Evolutionary conservation across 2,797 vertebrate genomes (phyloP).

Genomic region (Yasuhikotakia modesta): DNA sequence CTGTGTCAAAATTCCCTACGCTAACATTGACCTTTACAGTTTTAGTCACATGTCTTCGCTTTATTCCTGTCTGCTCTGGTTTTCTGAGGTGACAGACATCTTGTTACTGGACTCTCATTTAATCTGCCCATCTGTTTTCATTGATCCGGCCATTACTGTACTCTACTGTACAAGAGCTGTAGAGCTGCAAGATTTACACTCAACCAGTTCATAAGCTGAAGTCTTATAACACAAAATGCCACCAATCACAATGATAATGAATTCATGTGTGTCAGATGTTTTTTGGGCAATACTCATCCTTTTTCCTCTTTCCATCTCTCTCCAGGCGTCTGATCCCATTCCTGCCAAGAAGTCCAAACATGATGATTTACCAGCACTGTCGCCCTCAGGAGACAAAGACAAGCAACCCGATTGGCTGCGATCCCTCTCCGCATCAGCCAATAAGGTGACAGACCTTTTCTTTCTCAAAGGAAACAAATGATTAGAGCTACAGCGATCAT

Average conservation of each 20-base stretch:
- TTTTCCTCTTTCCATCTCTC: slow-evolving; percentile 7
- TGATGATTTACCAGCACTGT: slow-evolving; percentile 82
- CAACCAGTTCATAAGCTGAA: not conserved
- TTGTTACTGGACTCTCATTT: slow-evolving; percentile 59
- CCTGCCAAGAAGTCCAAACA: slow-evolving; percentile 86
- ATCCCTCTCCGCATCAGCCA: slow-evolving; percentile 84
- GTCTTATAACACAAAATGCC: not conserved
- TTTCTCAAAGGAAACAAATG: slow-evolving; percentile 46
- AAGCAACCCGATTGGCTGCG: slow-evolving; percentile 92
- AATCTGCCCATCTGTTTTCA: slow-evolving; percentile 55
- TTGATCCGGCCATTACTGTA: slow-evolving; percentile 32
- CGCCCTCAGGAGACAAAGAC: slow-evolving; percentile 84
- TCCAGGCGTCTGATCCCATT: slow-evolving; percentile 84
- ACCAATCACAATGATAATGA: slow-evolving; percentile 2
- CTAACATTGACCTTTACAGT: slow-evolving; percentile 36
- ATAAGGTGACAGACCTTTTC: slow-evolving; percentile 78
- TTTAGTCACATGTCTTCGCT: slow-evolving; percentile 56
- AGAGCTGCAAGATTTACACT: not conserved
- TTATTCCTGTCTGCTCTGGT: slow-evolving; percentile 55
- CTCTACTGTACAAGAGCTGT: not conserved
- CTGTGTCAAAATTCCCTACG: slow-evolving; percentile 8
- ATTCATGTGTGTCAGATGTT: not conserved
- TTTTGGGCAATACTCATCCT: slow-evolving; percentile 12
- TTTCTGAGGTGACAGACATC: slow-evolving; percentile 56
- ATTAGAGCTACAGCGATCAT: slow-evolving; percentile 25